phyloP scores from a whole-genome alignment of 2,797 vertebrate genomes.

The Huso huso region DNA sequence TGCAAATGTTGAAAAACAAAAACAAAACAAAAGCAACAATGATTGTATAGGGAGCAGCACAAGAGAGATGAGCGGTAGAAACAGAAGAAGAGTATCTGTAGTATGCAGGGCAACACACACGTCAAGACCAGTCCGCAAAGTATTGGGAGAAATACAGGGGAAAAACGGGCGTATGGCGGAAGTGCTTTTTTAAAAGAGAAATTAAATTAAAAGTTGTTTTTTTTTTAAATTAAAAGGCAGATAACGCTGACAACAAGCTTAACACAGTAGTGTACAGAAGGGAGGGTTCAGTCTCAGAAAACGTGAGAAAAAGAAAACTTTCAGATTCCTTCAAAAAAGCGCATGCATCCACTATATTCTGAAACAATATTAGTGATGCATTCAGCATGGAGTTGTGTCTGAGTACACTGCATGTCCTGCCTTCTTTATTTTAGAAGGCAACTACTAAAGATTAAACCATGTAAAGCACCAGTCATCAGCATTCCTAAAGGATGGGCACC shows the following conservation, averaged over 20 bases:
- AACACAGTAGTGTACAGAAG: conserved; percentile 34
- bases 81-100: conserved; percentile 16
- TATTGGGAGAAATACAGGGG: conserved; percentile 15
- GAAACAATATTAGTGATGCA: conserved; percentile 36
- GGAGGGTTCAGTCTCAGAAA: conserved; percentile 42
- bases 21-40: conserved; percentile 52
- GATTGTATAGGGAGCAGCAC: conserved; percentile 49
- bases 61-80: conserved; percentile 30
- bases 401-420: conserved; percentile 49
- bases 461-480: too few species aligned
- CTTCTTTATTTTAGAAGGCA: too few species aligned
- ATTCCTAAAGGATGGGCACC: background rate
- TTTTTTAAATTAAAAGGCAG: conserved; percentile 24
- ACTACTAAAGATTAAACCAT: too few species aligned
- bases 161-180: conserved; percentile 5
- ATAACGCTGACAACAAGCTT: conserved; percentile 41
- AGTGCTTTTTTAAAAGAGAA: conserved; percentile 13
- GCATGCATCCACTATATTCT: conserved; percentile 30
- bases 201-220: background rate
- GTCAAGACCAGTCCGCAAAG: background rate
- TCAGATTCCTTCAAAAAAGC: conserved; percentile 42
- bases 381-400: conserved; percentile 56
- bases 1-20: conserved; percentile 61
- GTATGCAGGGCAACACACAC: conserved; percentile 1
- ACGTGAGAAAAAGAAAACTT: conserved; percentile 21